Evolutionary conservation across 2,888 invertebrate genomes (phyloP).

Genomic region (Celastrina argiolus): DNA sequence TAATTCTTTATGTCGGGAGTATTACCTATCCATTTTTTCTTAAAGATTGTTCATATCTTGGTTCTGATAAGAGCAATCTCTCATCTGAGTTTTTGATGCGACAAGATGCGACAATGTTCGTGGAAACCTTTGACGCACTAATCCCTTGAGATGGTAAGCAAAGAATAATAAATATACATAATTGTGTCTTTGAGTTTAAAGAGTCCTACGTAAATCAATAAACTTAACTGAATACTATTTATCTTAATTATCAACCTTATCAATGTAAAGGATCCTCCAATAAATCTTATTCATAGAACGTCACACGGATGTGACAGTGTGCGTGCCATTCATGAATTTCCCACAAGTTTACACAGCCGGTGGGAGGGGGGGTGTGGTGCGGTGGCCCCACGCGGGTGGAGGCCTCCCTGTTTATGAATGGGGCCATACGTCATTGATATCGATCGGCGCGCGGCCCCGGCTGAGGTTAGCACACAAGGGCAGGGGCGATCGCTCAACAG

Average conservation of each 20-base stretch:
- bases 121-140: constrained; percentile 8
- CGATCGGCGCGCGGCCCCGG: constrained; percentile 50
- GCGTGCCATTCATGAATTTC: constrained; percentile 66
- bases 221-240: constrained; percentile 9
- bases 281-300: constrained; percentile 26
- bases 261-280: constrained; percentile 15
- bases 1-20: background rate
- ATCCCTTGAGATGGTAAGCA: background rate
- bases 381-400: constrained; percentile 37
- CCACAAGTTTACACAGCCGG: constrained; percentile 42
- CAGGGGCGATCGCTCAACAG: constrained; percentile 60
- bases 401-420: constrained; percentile 70
- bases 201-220: constrained; percentile 9
- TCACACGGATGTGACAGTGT: constrained; percentile 39
- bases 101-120: background rate
- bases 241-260: constrained; percentile 16
- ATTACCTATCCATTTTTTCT: background rate
- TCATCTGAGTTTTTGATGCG: constrained; percentile 9
- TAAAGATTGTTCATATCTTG: background rate
- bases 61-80: background rate
- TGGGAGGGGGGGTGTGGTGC: constrained; percentile 41
- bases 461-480: constrained; percentile 67
- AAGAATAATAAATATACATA: background rate
- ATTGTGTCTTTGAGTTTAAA: background rate
- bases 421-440: constrained; percentile 72